Base-by-base conservation (phyloP, 2,888 invertebrate species). In the Reticulitermes lucifugus region DNA sequence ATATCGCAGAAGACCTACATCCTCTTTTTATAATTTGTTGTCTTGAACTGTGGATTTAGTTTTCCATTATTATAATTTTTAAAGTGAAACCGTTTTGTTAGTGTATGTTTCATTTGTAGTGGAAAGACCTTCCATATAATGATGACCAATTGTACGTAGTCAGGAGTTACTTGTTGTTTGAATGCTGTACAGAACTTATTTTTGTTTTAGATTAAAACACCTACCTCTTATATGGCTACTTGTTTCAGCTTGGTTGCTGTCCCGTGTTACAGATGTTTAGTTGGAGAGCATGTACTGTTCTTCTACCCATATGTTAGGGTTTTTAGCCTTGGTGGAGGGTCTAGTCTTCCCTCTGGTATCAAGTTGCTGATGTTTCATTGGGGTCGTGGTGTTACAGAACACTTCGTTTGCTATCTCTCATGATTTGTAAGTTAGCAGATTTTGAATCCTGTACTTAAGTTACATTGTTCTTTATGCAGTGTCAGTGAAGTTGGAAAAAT, bases 91-190 rank as follows among this genome's bases (percentile, higher is more conserved):
- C 12, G 55, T 18, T 55, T 55, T 55, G 4, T 55, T 55, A 18
- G 18, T 55, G 55, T 55, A 18, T 55, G 1, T 55, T 18, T 55
- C 18, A 18, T 55, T 41, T 73, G 77, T 77, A 77, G 46, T 77
- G n/a, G 77, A 51, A 41, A 43, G 51, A 22, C 77, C 51, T 46
- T 77, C 77, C 77, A 77, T 77, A 46, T 22, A 51, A 77, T 77
- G 77, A 51, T 77, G 51, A 6, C n/a, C 25, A 5, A 14, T 41
- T 77, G 73, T 21, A 73, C 41, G 9, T 70, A 25, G 25, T 14
- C 14, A 41, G 18, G 25, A 65, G 5, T 60, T 46, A 46, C 7
- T 77, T 77, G 41, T 18, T 73, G 18, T 73, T 73, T 70, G 70
- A 70, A 70, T 70, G 29, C 35, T 73, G 35, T 73, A 73, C 25